Evolutionary conservation across 2,113 vertebrate genomes (phyloP), one percentile per base, ranked within the genome.

Genomic region (Sterna hirundo): DNA sequence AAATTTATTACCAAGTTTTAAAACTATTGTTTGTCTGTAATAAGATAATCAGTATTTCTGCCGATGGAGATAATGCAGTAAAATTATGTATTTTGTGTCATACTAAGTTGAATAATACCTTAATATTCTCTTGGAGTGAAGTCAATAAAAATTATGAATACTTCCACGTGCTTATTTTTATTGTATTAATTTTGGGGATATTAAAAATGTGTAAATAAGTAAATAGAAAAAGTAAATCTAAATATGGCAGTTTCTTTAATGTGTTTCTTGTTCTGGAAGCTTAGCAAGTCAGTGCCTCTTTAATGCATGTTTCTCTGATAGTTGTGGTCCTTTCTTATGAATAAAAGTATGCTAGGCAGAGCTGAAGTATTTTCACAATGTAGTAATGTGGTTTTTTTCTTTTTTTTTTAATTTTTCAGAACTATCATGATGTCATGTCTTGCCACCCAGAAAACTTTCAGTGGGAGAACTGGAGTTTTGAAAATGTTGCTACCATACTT

Each of bases 401-500:
- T 79, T 65, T 77, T 75, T 54, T 34, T 82, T 71, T 72, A 27
- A 57, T 79, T 62, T 97, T 98, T 94, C 97, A 99, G 99, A 99
- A 99, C 98, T 99, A 99, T 90, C 98, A 98, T 92, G 99, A 99
- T 78, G 89, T 99, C 96, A 99, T 99, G 99, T 94, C 98, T 34
- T 81, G 97, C 74, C 99, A 99, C 97, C 98, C 98, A 9, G 99
- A 99, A 69, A 99, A 98, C 47, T 98, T 98, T 17, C 99, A 98
- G 75, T 99, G 99, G 99, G 97, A 98, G 80, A 96, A 85, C 84
- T 99, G 99, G 99, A 99, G 99, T 90, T 99, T 99, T 97, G 99
- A 99, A 98, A 98, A 98, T 32, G 96, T 99, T 40, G 99, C 98
- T 30, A 88, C 98, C 87, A 96, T 97, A n/a, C 98, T 99, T 83